Percentiles rank a stretch among this genome's conserved stretches.
phyloP scores from a whole-genome alignment of 2,113 vertebrate genomes.

The Dasyurus viverrinus region DNA sequence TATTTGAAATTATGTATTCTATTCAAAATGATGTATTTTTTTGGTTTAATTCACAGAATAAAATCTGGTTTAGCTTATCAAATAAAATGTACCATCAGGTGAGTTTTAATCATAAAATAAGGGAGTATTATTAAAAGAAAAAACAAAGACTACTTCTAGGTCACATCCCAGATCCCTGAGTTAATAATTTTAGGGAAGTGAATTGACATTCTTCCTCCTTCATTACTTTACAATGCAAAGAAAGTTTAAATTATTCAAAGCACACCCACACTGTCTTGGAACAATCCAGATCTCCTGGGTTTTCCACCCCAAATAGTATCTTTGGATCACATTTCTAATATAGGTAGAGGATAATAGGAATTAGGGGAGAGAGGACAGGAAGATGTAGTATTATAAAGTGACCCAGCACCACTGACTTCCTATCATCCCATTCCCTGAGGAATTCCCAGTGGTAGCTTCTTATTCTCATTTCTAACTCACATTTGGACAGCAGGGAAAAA shows the following conservation, averaged over 20 bases:
- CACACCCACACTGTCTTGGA: not conserved
- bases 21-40: not conserved
- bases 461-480: not conserved
- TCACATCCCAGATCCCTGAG: not conserved
- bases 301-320: not conserved
- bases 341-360: not conserved
- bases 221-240: not conserved
- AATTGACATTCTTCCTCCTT: not conserved
- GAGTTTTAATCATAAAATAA: conserved; percentile 36
- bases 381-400: not conserved
- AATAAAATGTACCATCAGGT: not conserved
- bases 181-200: not conserved
- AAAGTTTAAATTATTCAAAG: not conserved
- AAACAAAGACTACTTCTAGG: too few species aligned
- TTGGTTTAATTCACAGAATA: conserved; percentile 5
- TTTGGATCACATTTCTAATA: not conserved
- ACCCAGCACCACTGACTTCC: not conserved
- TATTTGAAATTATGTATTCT: not conserved
- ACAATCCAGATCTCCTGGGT: not conserved
- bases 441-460: not conserved
- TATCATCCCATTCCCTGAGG: not conserved
- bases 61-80: conserved; percentile 3
- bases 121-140: conserved; percentile 6
- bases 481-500: not conserved
- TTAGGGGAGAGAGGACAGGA: not conserved